Conservation (phyloP, 2,888 invertebrate species). For the Glaucopsyche alexis region DNA sequence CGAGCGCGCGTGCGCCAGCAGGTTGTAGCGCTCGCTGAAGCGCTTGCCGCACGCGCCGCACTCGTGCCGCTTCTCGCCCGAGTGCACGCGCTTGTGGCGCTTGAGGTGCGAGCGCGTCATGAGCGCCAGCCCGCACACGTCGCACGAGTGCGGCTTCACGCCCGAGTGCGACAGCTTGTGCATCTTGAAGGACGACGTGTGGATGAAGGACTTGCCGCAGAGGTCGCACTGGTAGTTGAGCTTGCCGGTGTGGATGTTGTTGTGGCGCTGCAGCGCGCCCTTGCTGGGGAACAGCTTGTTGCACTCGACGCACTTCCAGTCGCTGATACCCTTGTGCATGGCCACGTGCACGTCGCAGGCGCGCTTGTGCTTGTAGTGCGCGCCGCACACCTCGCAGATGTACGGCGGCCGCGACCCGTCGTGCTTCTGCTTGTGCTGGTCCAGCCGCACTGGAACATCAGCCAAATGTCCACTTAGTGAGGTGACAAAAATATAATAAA, state of each 20-base stretch:
- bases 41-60: constrained; percentile 79
- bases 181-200: constrained; percentile 85
- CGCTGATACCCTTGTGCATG: constrained; percentile 80
- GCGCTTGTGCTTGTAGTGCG: constrained; percentile 81
- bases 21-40: constrained; percentile 80
- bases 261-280: constrained; percentile 80
- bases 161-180: constrained; percentile 84
- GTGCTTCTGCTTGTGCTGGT: constrained; percentile 67
- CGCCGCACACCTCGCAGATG: constrained; percentile 80
- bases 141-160: constrained; percentile 80
- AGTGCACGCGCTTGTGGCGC: constrained; percentile 84
- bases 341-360: constrained; percentile 82
- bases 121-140: constrained; percentile 80
- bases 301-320: constrained; percentile 81
- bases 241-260: constrained; percentile 82
- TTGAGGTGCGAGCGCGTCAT: constrained; percentile 84
- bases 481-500: no score
- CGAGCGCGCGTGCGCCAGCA: constrained; percentile 67
- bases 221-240: constrained; percentile 82
- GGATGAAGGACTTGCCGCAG: constrained; percentile 83
- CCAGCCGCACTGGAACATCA: constrained; percentile 58
- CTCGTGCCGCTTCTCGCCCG: constrained; percentile 81
- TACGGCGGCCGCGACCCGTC: constrained; percentile 71
- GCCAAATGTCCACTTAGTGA: no score
- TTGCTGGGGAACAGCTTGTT: constrained; percentile 82